Evolutionary conservation across 2,113 vertebrate genomes (phyloP), one percentile per base, ranked within the genome.

Genomic region (Piaya cayana): DNA sequence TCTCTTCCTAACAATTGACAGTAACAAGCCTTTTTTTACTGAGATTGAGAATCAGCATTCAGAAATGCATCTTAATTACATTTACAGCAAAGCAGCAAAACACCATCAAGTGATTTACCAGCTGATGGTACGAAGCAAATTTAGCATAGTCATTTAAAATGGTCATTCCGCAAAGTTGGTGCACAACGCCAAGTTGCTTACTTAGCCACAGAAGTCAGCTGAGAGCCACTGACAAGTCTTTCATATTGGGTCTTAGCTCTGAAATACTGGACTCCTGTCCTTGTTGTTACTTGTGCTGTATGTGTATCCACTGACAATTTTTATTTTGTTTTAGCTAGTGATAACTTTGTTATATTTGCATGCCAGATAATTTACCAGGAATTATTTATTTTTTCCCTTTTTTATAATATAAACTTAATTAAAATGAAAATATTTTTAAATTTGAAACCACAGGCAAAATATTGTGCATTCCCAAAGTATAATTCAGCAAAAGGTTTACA

Each of bases 101-200:
- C 8, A 56, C 21, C 23, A 56, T 56, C 21, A 39, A 68, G 25
- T 29, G 22, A 75, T 37, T 80, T 29, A 50, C 0, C 0, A 58
- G 8, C 4, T 14, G 6, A 62, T 14, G 7, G 19, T 3, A 49
- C 0, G 1, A 88, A 26, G 45, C 37, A 34, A 43, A 72, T 26
- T 49, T 74, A 49, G 42, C 23, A 55, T 2, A 15, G 19, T 3
- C 9, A 49, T 39, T 88, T 58, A n/a, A 90, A 53, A 3, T 13
- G 12, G 5, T 36, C 47, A 26, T 7, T 9, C 7, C 11, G 39
- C 12, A 47, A 37, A 58, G 29, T 1, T 65, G 56, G 59, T 75
- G 53, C 11, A 14, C 8, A 36, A 25, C 4, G 5, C 2, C 9
- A 26, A 83, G n/a, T 45, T 80, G 12, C 10, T 77, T 11, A 3